Evolutionary conservation across 2,888 invertebrate species (phyloP), one percentile per base, ranked within the genome.

Genomic region (Dolichomitus sp.): DNA sequence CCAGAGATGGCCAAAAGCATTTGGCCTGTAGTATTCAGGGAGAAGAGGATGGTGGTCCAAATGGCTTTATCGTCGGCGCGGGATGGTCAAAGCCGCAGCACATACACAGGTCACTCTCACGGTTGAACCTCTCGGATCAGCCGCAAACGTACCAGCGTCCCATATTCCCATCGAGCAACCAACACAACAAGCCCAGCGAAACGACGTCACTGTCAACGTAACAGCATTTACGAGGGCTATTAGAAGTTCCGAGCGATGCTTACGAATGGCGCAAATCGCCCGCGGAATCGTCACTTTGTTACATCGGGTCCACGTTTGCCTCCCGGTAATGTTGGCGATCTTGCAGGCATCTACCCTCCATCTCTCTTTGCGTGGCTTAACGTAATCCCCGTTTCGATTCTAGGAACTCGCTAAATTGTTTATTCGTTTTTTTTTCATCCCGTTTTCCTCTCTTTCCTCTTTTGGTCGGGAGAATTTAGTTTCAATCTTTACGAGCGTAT

Each of bases 211-310:
- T 87, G 88, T 88, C 85, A 88, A 84, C 85, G 87, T 89, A 89
- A 89, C 87, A 86, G 81, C 88, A 88, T 88, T 86, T 86, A 86
- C 88, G 85, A 82, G 85, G 75, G 83, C 87, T 87, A 89, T 89
- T 89, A 89, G 87, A 86, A 68, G 42, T 72, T 86, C 87, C 87
- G 84, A 82, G 80, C 87, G 82, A 83, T 86, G 86, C 88, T 86
- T 87, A 81, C 87, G 84, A 87, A 89, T 84, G 86, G 82, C 84
- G 84, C 87, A 85, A 89, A 87, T 87, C 86, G 86, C 73, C 87
- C 85, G 85, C 89, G 86, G 88, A 87, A 89, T 89, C 89, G 87
- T 88, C 89, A 89, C 87, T 89, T 87, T 88, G 89, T 89, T 88
- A 85, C 82, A 81, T 82, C 81, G 86, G 54, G 45, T 23, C 54